phyloP scores from a whole-genome alignment of 2,797 vertebrate genomes.

The Danio aesculapii region DNA sequence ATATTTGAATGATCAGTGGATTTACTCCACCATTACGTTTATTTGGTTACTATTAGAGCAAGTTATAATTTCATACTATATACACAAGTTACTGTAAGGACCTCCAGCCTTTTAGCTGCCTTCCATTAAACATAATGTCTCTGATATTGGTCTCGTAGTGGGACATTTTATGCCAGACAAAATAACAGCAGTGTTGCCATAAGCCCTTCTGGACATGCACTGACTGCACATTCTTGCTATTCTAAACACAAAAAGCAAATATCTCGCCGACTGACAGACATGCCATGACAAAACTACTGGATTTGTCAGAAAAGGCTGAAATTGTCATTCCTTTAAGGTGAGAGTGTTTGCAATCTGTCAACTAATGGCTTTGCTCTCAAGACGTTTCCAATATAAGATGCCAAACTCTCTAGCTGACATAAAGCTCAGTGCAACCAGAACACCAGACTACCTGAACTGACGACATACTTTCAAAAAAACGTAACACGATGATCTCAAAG shows the following conservation, averaged over 20 bases:
- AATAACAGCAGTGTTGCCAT: background rate
- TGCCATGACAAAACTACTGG: conserved; percentile 20
- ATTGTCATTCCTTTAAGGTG: conserved; percentile 45
- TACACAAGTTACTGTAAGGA: background rate
- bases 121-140: background rate
- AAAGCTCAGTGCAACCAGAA: conserved; percentile 3
- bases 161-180: background rate
- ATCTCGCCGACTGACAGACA: conserved; percentile 8
- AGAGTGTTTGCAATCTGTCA: conserved; percentile 31
- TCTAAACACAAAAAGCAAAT: conserved; percentile 19
- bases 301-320: conserved; percentile 32
- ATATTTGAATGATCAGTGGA: background rate
- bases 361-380: conserved; percentile 9
- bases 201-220: background rate
- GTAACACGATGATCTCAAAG: background rate
- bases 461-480: background rate
- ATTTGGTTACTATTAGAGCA: background rate
- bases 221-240: background rate
- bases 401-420: conserved; percentile 3
- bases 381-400: conserved; percentile 30
- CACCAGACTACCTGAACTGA: conserved; percentile 3
- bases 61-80: background rate
- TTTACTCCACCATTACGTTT: background rate
- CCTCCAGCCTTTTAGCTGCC: background rate
- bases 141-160: background rate